Percentiles rank a stretch among this genome's conserved stretches.
Conservation (phyloP, 2,888 invertebrate species). For the Ormyrus thymus region DNA sequence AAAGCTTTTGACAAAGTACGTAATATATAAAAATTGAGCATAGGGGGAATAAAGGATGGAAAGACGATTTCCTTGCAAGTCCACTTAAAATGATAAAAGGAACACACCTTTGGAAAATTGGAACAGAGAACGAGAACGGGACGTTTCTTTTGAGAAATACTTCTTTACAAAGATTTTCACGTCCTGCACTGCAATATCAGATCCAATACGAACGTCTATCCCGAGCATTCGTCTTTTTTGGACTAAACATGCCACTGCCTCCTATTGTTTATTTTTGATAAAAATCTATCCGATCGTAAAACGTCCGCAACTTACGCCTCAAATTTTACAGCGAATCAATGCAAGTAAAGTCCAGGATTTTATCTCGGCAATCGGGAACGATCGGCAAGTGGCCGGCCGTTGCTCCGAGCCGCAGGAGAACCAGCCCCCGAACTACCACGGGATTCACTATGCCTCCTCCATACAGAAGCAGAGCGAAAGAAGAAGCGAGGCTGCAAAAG, state of each 20-base stretch:
- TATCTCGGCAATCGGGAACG: too few relatives aligned
- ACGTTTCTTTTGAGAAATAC: constrained; percentile 22
- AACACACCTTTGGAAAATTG: constrained; percentile 24
- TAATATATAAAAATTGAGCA: constrained; percentile 19
- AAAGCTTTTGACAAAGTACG: background rate
- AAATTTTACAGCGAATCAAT: too few relatives aligned
- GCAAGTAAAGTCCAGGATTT: too few relatives aligned
- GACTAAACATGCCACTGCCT: background rate
- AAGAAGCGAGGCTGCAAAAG: constrained; percentile 37
- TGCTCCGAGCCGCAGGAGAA: too few relatives aligned
- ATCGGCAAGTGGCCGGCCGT: too few relatives aligned
- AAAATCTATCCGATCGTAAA: too few relatives aligned
- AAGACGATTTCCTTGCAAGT: constrained; percentile 28
- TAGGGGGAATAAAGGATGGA: background rate
- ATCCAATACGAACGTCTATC: constrained; percentile 10
- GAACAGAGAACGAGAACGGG: background rate
- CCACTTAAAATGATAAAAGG: constrained; percentile 45
- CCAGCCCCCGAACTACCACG: too few relatives aligned
- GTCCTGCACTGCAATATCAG: background rate
- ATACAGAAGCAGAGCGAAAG: background rate
- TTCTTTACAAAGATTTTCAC: constrained; percentile 23
- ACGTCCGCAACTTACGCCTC: too few relatives aligned
- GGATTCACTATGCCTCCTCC: too few relatives aligned
- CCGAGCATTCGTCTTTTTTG: background rate
- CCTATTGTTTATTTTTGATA: too few relatives aligned